These are phyloP conservation scores for Picathartes gymnocephalus DNA, from an alignment of 2,113 vertebrate genomes.

Conservation along the genomic window DNA sequence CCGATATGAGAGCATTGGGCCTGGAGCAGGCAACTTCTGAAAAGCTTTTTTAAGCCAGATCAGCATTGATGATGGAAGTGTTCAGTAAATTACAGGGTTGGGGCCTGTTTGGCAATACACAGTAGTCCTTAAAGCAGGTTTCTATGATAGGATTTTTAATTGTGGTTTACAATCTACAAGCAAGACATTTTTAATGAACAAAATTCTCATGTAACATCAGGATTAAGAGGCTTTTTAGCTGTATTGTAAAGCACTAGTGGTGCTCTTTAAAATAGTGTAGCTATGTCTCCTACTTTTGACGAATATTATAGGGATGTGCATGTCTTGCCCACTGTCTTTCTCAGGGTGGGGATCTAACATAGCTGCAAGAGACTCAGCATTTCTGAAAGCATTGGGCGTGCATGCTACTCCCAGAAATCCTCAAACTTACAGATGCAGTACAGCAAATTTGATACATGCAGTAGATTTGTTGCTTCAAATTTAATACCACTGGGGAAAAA, in stretches of 20 bases:
- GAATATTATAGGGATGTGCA: background rate
- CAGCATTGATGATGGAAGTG: background rate
- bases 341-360: background rate
- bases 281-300: background rate
- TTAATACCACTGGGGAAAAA: background rate
- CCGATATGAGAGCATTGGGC: background rate
- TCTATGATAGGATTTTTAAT: background rate
- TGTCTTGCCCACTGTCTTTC: background rate
- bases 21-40: background rate
- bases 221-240: background rate
- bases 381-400: background rate
- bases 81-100: background rate
- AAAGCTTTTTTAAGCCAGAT: background rate
- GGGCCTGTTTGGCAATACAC: background rate
- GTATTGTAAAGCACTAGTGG: background rate
- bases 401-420: background rate
- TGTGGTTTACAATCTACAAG: background rate
- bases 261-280: background rate
- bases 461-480: background rate
- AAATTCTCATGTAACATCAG: background rate
- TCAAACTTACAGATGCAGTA: background rate
- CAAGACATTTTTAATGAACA: background rate
- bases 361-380: background rate
- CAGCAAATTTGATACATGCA: background rate
- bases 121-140: background rate